Conservation (phyloP, 2,113 vertebrate species). For the Grammomys dolichurus region DNA sequence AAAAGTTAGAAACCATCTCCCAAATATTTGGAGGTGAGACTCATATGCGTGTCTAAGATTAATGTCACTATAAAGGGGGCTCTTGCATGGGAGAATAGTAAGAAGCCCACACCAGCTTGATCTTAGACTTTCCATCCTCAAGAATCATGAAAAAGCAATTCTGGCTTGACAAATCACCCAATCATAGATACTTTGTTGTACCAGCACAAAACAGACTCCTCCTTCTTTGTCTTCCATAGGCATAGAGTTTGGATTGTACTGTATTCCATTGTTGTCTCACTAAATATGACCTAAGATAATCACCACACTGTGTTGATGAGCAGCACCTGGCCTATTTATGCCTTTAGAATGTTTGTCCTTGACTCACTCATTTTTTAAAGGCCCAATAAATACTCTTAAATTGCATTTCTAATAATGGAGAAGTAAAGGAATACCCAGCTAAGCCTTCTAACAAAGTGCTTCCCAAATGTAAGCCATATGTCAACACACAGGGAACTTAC, state of each 20-base stretch:
- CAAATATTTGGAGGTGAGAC: too few relatives aligned
- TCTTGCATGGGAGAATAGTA: neutral
- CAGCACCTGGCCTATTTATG: accelerated
- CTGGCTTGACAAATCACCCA: neutral
- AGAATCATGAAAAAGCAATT: neutral
- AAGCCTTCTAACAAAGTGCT: neutral
- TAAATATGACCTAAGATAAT: neutral
- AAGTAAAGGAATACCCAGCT: neutral
- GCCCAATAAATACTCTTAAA: neutral
- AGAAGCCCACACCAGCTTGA: neutral
- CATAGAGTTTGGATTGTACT: neutral
- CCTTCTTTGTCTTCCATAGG: neutral
- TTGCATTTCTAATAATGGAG: neutral
- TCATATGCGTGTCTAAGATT: neutral
- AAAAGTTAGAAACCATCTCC: neutral
- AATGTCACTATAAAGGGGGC: neutral
- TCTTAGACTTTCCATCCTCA: neutral
- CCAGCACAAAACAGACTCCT: neutral
- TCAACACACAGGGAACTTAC: neutral
- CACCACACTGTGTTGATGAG: neutral
- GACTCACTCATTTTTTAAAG: neutral
- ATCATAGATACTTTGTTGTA: neutral
- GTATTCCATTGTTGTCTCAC: neutral
- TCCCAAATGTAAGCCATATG: neutral
- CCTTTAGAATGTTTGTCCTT: neutral